A percentile compares a stretch with the other conserved stretches of the same genome.
Evolutionary conservation across 2,113 vertebrate genomes (phyloP).

Genomic region (Nycticorax nycticorax): DNA sequence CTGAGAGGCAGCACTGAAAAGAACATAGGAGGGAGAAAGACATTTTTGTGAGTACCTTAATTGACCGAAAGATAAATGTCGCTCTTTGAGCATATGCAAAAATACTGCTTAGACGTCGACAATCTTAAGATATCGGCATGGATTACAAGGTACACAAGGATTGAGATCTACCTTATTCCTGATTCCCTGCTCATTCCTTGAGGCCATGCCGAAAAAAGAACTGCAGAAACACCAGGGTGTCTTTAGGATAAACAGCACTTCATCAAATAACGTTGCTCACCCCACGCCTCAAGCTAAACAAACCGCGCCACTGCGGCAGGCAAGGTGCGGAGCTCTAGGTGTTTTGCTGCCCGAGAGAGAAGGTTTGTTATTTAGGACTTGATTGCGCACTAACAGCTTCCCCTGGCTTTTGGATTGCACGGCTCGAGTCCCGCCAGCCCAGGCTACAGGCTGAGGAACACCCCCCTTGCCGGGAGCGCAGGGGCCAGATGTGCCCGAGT

Average conservation of each 20-base stretch:
- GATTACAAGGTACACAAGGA: neutral
- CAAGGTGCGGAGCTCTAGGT: neutral
- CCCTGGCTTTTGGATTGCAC: neutral
- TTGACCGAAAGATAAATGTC: neutral
- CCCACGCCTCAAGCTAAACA: neutral
- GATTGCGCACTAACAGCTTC: neutral
- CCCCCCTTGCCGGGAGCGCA: neutral
- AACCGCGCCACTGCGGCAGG: neutral
- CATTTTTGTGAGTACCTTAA: neutral
- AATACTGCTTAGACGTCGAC: neutral
- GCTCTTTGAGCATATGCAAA: neutral
- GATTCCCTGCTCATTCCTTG: neutral
- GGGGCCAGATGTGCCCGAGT: neutral
- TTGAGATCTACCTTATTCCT: neutral
- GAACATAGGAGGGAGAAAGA: neutral
- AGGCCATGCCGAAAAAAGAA: neutral
- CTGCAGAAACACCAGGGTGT: neutral
- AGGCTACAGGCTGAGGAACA: neutral
- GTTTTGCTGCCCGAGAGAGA: neutral
- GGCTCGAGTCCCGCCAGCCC: accelerated
- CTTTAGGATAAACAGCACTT: neutral
- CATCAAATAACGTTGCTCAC: neutral
- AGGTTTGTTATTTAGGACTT: neutral
- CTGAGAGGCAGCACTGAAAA: neutral
- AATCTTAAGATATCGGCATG: neutral